Evolutionary conservation across 1,140 invertebrate genomes (phyloP).

Genomic region (Amphibalanus amphitrite): DNA sequence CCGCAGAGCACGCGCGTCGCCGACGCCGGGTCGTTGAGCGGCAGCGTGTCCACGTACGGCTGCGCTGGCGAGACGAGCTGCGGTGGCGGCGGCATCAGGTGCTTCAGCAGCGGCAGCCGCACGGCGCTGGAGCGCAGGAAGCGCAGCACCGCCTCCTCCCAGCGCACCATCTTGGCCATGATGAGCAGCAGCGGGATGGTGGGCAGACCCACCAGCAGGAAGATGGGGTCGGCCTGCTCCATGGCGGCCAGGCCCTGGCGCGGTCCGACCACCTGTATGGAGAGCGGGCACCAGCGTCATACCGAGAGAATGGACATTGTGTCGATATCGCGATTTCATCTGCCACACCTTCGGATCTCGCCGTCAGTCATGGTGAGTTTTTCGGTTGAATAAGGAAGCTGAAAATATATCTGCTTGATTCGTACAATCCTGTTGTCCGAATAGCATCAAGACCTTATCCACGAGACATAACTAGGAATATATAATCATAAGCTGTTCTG

Average conservation of each 20-base stretch:
- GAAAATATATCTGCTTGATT: no score
- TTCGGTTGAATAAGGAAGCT: no score
- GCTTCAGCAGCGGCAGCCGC: slow-evolving; percentile 53
- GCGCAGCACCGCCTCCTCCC: slow-evolving; percentile 81
- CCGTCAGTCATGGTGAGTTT: no score
- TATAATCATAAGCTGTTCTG: no score
- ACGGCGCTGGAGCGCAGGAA: slow-evolving; percentile 51
- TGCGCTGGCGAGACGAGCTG: slow-evolving; percentile 5
- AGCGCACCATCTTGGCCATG: slow-evolving; percentile 74
- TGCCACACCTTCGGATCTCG: no score
- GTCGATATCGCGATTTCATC: no score
- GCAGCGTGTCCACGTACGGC: slow-evolving; percentile 25
- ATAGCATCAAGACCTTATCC: no score
- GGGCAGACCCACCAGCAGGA: slow-evolving; percentile 75
- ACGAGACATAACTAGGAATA: no score
- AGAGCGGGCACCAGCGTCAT: not conserved
- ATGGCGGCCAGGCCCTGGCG: slow-evolving; percentile 82
- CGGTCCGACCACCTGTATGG: slow-evolving; percentile 64
- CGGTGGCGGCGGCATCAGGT: slow-evolving; percentile 37
- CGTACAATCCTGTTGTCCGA: no score
- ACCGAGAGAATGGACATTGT: no score
- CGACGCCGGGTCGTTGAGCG: slow-evolving; percentile 60
- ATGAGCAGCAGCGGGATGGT: slow-evolving; percentile 83
- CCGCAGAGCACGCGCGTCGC: slow-evolving; percentile 80
- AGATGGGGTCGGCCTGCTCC: slow-evolving; percentile 82